phyloP scores from a whole-genome alignment of 2,113 vertebrate species.

The Spermophilus dauricus region DNA sequence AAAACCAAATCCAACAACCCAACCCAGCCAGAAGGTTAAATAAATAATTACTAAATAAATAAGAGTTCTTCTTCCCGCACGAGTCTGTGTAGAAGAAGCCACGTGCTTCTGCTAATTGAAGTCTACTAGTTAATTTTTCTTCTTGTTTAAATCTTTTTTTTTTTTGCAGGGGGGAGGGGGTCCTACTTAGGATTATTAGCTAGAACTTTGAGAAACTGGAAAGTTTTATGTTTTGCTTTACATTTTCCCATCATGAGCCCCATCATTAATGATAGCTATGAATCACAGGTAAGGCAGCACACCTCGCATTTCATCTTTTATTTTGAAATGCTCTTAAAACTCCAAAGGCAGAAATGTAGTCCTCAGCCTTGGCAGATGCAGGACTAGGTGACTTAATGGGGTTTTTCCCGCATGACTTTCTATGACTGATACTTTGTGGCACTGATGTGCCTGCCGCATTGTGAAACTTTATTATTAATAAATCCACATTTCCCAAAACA shows the following conservation, averaged over 20 bases:
- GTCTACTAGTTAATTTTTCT: not conserved
- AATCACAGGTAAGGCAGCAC: conserved; percentile 49
- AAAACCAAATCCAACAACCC: conserved; percentile 73
- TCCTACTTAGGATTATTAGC: not conserved
- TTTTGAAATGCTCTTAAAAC: conserved; percentile 53
- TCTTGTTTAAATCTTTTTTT: not conserved
- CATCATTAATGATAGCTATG: not conserved
- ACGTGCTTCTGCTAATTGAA: conserved; percentile 11
- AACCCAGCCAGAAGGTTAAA: conserved; percentile 76
- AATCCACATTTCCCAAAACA: conserved; percentile 41
- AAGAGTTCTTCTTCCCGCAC: conserved; percentile 8
- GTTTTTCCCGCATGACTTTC: conserved; percentile 63
- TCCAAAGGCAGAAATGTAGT: conserved; percentile 57
- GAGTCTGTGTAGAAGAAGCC: conserved; percentile 13
- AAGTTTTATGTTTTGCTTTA: conserved; percentile 11
- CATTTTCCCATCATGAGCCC: not conserved
- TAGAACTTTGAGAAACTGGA: conserved; percentile 24
- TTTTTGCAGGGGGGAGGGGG: too few species aligned
- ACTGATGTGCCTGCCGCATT: not conserved
- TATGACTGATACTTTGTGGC: conserved; percentile 53
- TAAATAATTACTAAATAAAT: conserved; percentile 75
- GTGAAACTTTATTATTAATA: conserved; percentile 68
- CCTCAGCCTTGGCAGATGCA: conserved; percentile 43
- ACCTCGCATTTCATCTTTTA: conserved; percentile 26
- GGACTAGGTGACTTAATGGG: conserved; percentile 28